Evolutionary conservation across 2,888 invertebrate genomes (phyloP).

Genomic region (Dynastes hyllus): DNA sequence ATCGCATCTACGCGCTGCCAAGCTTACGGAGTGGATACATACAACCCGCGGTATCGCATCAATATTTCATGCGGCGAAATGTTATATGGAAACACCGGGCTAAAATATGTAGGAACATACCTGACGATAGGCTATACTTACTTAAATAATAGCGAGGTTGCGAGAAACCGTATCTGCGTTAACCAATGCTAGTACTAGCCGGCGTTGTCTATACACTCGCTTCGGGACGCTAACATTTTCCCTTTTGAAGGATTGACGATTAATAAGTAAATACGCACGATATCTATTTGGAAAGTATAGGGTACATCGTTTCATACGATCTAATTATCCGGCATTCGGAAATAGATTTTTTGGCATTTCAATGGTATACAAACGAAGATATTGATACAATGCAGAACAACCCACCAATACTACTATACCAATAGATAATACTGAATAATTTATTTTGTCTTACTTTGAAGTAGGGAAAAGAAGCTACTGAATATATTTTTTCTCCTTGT

Average conservation of each 20-base stretch:
- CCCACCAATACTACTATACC: too few relatives aligned
- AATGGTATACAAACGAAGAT: neutral
- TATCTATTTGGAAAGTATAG: slow-evolving; percentile 11
- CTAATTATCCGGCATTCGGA: slow-evolving; percentile 17
- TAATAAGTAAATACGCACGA: slow-evolving; percentile 18
- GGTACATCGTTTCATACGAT: slow-evolving; percentile 5
- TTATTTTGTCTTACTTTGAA: neutral
- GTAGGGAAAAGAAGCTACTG: neutral
- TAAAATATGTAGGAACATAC: neutral
- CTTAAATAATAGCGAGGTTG: slow-evolving; percentile 8
- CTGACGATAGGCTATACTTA: neutral
- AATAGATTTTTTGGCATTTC: slow-evolving; percentile 33
- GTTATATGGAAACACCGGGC: neutral
- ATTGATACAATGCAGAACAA: too few relatives aligned
- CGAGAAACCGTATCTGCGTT: neutral
- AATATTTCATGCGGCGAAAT: slow-evolving; percentile 48
- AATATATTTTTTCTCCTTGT: too few relatives aligned
- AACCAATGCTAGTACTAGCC: neutral
- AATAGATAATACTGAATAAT: too few relatives aligned
- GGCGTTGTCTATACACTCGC: neutral
- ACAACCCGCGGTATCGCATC: slow-evolving; percentile 45
- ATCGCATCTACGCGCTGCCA: slow-evolving; percentile 45
- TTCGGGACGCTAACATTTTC: neutral
- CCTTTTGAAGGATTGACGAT: slow-evolving; percentile 6
- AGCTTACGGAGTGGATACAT: slow-evolving; percentile 51